Conservation (phyloP, 2,797 vertebrate genomes). For the Neosilurus mollespiculum region DNA sequence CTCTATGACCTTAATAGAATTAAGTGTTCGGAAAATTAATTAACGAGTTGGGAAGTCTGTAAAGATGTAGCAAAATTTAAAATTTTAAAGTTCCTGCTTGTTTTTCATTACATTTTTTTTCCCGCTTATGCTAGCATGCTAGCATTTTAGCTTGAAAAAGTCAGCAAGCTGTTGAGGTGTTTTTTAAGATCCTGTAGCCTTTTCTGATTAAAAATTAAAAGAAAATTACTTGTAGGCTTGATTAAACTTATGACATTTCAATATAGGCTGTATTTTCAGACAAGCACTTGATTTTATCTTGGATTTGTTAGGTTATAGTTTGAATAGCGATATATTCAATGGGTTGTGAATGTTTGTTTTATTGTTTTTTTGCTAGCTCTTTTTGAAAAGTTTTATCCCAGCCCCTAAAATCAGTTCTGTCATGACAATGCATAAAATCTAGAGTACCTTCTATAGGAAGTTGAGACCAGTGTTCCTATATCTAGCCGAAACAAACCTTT, state of each 20-base stretch:
- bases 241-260: background rate
- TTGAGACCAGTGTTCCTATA: constrained; percentile 3
- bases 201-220: background rate
- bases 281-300: too few species aligned
- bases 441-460: background rate
- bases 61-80: too few species aligned
- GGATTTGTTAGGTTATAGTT: background rate
- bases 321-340: background rate
- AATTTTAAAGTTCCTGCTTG: too few species aligned
- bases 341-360: too few species aligned
- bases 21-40: too few species aligned
- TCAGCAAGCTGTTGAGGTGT: background rate
- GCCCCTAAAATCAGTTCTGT: background rate
- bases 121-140: background rate
- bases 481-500: background rate
- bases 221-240: background rate
- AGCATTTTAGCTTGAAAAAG: background rate
- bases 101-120: too few species aligned
- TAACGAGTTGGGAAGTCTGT: too few species aligned
- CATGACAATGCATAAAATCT: background rate
- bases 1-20: too few species aligned
- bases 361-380: background rate
- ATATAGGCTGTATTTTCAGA: background rate
- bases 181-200: background rate
- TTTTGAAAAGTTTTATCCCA: background rate